Evolutionary conservation across 1,140 invertebrate genomes (phyloP).

Genomic region (Halotydeus destructor): DNA sequence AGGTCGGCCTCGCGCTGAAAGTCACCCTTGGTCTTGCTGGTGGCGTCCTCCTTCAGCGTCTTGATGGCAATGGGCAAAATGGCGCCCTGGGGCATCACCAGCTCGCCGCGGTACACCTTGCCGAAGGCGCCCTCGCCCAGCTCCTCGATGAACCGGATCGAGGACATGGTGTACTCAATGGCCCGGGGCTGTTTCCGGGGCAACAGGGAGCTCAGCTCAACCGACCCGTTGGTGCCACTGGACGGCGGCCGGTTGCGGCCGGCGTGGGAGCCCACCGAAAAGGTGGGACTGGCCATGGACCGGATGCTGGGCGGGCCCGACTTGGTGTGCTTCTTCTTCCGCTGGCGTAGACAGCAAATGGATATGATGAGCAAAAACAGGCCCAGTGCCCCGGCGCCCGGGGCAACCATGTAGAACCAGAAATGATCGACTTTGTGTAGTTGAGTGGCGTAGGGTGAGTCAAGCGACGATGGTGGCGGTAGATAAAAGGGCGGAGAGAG

Average conservation of each 20-base stretch:
- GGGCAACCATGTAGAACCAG: slow-evolving; percentile 36
- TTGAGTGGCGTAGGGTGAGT: no score
- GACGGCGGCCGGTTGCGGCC: slow-evolving; percentile 2
- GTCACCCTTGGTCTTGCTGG: slow-evolving; percentile 66
- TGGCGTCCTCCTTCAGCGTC: slow-evolving; percentile 63
- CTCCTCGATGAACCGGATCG: slow-evolving; percentile 75
- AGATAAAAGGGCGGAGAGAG: no score
- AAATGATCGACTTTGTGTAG: slow-evolving; percentile 19
- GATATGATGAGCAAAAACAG: slow-evolving; percentile 29
- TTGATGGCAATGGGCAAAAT: slow-evolving; percentile 32
- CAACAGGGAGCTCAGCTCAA: slow-evolving; percentile 2
- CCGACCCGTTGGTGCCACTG: no score
- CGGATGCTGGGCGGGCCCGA: no score
- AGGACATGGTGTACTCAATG: slow-evolving; percentile 39
- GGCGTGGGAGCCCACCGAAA: slow-evolving; percentile 1
- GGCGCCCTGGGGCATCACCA: slow-evolving; percentile 23
- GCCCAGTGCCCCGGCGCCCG: slow-evolving; percentile 29
- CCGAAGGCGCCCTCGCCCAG: slow-evolving; percentile 90
- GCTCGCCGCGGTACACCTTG: slow-evolving; percentile 81
- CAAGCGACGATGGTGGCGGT: no score
- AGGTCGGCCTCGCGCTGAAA: slow-evolving; percentile 88
- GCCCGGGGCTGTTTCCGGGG: slow-evolving; percentile 9
- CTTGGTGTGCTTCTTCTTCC: slow-evolving; percentile 14
- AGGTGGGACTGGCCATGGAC: neutral
- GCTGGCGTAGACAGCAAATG: slow-evolving; percentile 22